phyloP scores from a whole-genome alignment of 2,113 vertebrate genomes.

The Chauna torquata region DNA sequence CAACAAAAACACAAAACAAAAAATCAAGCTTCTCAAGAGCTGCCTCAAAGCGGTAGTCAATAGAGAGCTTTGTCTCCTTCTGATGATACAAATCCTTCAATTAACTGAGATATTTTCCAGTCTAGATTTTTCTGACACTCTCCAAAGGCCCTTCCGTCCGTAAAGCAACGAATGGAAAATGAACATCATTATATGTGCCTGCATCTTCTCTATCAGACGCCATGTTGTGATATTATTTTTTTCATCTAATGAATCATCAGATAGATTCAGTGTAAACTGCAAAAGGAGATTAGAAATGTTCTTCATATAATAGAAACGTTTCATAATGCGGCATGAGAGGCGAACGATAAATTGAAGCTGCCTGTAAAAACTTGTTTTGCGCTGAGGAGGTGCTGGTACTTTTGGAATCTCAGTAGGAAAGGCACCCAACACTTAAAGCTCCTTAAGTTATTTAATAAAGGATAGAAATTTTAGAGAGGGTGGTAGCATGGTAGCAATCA shows the following conservation, averaged over 20 bases:
- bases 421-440: neutral
- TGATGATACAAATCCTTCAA: neutral
- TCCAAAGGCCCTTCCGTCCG: neutral
- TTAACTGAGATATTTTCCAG: neutral
- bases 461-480: neutral
- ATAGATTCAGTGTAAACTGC: neutral
- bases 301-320: neutral
- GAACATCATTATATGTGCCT: neutral
- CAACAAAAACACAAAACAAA: neutral
- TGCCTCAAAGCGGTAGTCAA: neutral
- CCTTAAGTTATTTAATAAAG: neutral
- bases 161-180: neutral
- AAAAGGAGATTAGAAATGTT: neutral
- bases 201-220: neutral
- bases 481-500: neutral
- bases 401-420: neutral
- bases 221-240: neutral
- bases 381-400: neutral
- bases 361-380: neutral
- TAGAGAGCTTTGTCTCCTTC: neutral
- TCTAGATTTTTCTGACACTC: neutral
- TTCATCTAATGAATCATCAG: neutral
- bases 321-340: neutral
- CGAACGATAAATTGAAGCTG: neutral
- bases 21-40: neutral